Evolutionary conservation across 2,113 vertebrate species (phyloP), one percentile per base, ranked within the genome.

Genomic region (Campylomormyrus numenius): DNA sequence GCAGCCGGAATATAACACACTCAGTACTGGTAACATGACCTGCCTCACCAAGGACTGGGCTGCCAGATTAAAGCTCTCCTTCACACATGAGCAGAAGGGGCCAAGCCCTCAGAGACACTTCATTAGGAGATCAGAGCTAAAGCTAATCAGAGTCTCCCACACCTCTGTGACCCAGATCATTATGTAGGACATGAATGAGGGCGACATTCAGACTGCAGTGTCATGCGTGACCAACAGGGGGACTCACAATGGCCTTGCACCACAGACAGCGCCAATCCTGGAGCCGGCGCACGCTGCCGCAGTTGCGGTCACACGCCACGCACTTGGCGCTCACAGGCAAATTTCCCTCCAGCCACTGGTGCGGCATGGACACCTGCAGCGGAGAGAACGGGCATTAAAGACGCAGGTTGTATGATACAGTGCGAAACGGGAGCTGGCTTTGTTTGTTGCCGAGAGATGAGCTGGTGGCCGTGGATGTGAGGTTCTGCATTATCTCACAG

Each of bases 311-410:
- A 0, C 97, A 98, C 90, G 97, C 96, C 0, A 96, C 96, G 0
- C 97, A 98, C 88, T 96, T 97, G 0, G 97, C 97, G 0, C 97
- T 98, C 92, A 98, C 97, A 0, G 97, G 97, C 93, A 98, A 93
- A 92, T 98, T 98, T 1, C 97, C 97, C 88, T 97, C 97, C 94
- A 98, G 95, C 97, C 97, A 98, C 95, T 98, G 97, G 91, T 98
- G 97, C 3, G 97, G 96, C 97, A 98, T 98, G 42, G 96, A 95
- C 90, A 98, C 96, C 97, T 98, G 94, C 3, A 1, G 31, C 2
- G 50, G 31, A 31, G 3, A 52, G 50, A 39, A 39, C 1, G 70
- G 35, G 4, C 31, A 19, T 77, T 77, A 42, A 7, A 19, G 45
- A 85, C 7, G 24, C 39, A 1, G 83, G 35, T 1, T 21, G 83